Evolutionary conservation across 2,797 vertebrate species (phyloP).

Genomic region (Pachyuromys duprasi): DNA sequence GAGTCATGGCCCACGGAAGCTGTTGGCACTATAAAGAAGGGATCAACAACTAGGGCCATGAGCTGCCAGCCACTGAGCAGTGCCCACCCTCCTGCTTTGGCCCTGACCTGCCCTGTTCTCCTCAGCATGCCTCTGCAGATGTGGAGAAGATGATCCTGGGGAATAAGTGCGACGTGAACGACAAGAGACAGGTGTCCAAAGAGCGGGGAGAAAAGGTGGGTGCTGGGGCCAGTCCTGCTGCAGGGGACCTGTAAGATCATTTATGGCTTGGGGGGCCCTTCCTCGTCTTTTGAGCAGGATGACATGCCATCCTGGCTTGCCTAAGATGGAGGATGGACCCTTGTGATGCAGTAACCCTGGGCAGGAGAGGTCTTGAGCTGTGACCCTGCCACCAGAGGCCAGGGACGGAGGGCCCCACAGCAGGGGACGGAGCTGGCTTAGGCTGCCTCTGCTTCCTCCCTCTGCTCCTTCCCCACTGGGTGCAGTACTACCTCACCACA

Average conservation of each 20-base stretch:
- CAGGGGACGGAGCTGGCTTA: neutral
- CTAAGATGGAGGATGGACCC: too few relatives aligned
- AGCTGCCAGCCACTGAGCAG: neutral
- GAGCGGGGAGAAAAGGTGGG: constrained; percentile 96
- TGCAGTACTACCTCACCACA: neutral
- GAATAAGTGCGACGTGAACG: constrained; percentile 99
- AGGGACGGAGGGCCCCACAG: neutral
- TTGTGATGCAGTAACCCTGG: too few relatives aligned
- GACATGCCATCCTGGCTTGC: neutral
- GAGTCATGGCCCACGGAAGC: neutral
- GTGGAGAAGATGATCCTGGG: constrained; percentile 99
- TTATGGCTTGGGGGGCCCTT: neutral
- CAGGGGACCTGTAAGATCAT: neutral
- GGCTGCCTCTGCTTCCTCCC: neutral
- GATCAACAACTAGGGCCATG: accelerated
- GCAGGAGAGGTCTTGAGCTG: neutral
- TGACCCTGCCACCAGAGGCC: too few relatives aligned
- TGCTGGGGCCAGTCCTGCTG: accelerated
- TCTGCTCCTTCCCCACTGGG: neutral
- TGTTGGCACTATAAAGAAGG: neutral
- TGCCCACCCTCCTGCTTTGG: neutral
- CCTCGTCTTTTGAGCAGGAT: neutral
- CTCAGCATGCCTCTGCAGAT: constrained; percentile 96
- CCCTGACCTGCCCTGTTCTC: neutral
- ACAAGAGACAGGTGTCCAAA: constrained; percentile 97